Evolutionary conservation across 1,140 invertebrate species (phyloP), one percentile per base, ranked within the genome.

Genomic region (Pygmarrhopalites habei): DNA sequence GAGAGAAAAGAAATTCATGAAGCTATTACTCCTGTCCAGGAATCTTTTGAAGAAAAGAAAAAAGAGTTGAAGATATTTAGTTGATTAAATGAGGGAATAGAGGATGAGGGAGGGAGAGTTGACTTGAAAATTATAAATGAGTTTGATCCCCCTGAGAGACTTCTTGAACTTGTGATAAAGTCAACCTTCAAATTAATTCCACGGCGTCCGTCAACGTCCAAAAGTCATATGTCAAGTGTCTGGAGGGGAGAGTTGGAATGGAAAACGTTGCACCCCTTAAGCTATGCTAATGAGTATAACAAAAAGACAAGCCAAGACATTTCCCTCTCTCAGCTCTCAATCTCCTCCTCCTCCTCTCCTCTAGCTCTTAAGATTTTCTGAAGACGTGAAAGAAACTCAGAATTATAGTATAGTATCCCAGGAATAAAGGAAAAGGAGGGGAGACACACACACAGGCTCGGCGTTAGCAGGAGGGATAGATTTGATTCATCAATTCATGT

Each of bases 401-500:
- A n/a, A n/a, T n/a, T n/a, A n/a, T n/a, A n/a, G n/a, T n/a, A n/a
- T n/a, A n/a, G n/a, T n/a, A n/a, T n/a, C n/a, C n/a, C 32, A 15
- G n/a, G 44, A 47, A 25, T 47, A 7, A 52, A 28, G 14, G 28
- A 10, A 29, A 23, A 52, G n/a, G n/a, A n/a, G n/a, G n/a, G n/a
- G n/a, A n/a, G n/a, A n/a, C n/a, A n/a, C n/a, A n/a, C n/a, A n/a
- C n/a, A n/a, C n/a, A n/a, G n/a, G n/a, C n/a, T n/a, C n/a, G n/a
- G n/a, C n/a, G n/a, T n/a, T n/a, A n/a, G n/a, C n/a, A 25, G 25
- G 28, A 47, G 43, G 30, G 43, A 43, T 59, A 46, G 57, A 59
- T 59, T 59, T 59, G n/a, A 3, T 15, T 46, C 39, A 59, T 59
- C 41, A 43, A 59, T 59, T 59, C 41, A 19, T 30, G 39, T 59